Evolutionary conservation across 1,140 invertebrate species (phyloP).

Genomic region (Anastrepha ludens): DNA sequence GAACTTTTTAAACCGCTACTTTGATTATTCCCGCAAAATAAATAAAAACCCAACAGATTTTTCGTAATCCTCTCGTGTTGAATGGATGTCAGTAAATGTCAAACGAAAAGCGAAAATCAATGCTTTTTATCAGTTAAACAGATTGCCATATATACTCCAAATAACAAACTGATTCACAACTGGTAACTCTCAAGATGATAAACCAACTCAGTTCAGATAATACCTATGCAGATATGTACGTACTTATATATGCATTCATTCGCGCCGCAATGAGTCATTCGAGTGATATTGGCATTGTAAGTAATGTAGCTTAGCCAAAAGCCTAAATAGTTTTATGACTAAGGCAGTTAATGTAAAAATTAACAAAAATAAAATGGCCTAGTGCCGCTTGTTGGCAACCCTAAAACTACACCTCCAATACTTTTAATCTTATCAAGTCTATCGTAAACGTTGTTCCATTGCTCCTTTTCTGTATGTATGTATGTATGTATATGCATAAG

Average conservation of each 20-base stretch:
- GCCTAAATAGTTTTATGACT: conserved; percentile 10
- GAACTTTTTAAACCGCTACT: too few relatives aligned
- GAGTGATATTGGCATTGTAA: neutral
- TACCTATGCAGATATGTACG: neutral
- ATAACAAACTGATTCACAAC: neutral
- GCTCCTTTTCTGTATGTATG: neutral
- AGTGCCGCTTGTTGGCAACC: neutral
- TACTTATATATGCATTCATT: neutral
- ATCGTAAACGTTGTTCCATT: neutral
- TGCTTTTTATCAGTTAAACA: conserved; percentile 35
- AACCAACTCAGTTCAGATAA: neutral
- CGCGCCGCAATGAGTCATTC: neutral
- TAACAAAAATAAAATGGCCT: neutral
- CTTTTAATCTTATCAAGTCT: conserved; percentile 24
- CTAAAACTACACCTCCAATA: neutral
- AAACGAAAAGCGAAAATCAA: conserved; percentile 36
- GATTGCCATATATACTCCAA: neutral
- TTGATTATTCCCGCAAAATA: too few relatives aligned
- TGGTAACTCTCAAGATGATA: neutral
- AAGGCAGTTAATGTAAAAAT: neutral
- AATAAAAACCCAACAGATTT: neutral
- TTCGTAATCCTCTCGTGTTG: neutral
- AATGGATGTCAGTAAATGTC: conserved; percentile 28
- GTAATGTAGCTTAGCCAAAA: neutral
- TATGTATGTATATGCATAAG: neutral